Conservation (phyloP, 2,888 invertebrate genomes). For the Nomada ferruginata region DNA sequence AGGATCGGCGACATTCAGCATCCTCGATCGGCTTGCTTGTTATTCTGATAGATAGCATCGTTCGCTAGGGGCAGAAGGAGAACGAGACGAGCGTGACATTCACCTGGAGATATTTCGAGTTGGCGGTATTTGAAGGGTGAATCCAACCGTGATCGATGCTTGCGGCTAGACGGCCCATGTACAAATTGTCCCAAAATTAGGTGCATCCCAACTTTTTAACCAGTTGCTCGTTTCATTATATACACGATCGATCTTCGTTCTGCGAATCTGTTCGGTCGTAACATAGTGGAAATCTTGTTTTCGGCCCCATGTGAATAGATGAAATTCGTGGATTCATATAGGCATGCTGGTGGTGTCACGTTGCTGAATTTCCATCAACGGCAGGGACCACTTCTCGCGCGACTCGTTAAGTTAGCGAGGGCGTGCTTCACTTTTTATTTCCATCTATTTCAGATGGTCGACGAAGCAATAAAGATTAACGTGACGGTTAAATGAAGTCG, state of each 20-base stretch:
- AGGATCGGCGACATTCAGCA: conserved; percentile 3
- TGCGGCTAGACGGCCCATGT: background rate
- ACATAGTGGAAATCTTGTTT: background rate
- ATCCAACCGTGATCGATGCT: background rate
- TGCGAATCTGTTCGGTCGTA: background rate
- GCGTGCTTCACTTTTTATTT: conserved; percentile 3
- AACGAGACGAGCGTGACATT: conserved; percentile 12
- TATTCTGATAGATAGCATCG: conserved; percentile 12
- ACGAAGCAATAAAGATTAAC: conserved; percentile 6
- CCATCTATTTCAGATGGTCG: background rate
- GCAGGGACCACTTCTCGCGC: background rate
- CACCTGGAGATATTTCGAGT: conserved; percentile 17
- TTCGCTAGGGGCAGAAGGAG: background rate
- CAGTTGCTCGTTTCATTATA: conserved; percentile 10
- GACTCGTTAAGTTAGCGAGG: conserved; percentile 16
- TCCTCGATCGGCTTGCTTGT: conserved; percentile 12
- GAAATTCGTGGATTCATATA: background rate
- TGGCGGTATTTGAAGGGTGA: conserved; percentile 3
- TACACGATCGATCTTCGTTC: background rate
- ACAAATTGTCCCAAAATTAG: conserved; percentile 24
- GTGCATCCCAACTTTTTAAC: conserved; percentile 30
- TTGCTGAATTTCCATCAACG: conserved; percentile 11
- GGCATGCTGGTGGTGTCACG: background rate
- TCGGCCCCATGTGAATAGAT: conserved; percentile 4
- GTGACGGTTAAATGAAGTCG: conserved; percentile 3